phyloP scores from a whole-genome alignment of 35 echinoderm and acorn worm species.

The Ptychodera flava region DNA sequence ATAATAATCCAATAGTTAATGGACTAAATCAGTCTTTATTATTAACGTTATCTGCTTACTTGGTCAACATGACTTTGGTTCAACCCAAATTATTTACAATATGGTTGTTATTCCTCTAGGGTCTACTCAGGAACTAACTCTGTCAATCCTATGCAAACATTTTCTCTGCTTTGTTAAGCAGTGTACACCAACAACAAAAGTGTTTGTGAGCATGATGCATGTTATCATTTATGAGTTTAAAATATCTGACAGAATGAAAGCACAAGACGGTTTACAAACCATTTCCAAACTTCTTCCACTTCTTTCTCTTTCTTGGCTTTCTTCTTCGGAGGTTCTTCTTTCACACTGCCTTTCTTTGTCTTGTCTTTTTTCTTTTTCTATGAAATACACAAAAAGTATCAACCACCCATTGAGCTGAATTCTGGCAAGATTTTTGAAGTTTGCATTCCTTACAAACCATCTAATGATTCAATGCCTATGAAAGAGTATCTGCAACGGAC shows the following conservation, averaged over 20 bases:
- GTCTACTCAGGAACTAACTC: too few relatives aligned
- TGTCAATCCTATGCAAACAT: too few relatives aligned
- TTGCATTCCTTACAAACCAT: slow-evolving; percentile 33
- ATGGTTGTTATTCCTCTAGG: too few relatives aligned
- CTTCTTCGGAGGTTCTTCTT: slow-evolving; percentile 55
- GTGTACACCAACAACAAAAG: too few relatives aligned
- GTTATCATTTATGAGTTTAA: neutral
- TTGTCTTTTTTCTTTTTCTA: slow-evolving; percentile 39
- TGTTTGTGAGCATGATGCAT: too few relatives aligned
- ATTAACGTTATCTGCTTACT: too few relatives aligned
- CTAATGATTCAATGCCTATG: neutral
- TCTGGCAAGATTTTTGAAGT: slow-evolving; percentile 9
- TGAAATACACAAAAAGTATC: slow-evolving; percentile 33
- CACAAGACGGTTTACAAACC: slow-evolving; percentile 21
- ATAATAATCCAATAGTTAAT: neutral
- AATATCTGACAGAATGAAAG: neutral
- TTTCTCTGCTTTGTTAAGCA: too few relatives aligned
- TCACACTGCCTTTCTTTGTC: slow-evolving; percentile 17
- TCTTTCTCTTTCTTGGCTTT: slow-evolving; percentile 67
- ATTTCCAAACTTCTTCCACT: slow-evolving; percentile 83
- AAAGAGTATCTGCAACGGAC: too few relatives aligned
- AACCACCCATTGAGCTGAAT: slow-evolving; percentile 10
- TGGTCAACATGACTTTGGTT: too few relatives aligned
- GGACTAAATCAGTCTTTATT: neutral
- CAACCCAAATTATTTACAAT: too few relatives aligned